Conservation (phyloP, 30 jellyfish, hydroid and myxozoan species). For the Nemopilema nomurai region DNA sequence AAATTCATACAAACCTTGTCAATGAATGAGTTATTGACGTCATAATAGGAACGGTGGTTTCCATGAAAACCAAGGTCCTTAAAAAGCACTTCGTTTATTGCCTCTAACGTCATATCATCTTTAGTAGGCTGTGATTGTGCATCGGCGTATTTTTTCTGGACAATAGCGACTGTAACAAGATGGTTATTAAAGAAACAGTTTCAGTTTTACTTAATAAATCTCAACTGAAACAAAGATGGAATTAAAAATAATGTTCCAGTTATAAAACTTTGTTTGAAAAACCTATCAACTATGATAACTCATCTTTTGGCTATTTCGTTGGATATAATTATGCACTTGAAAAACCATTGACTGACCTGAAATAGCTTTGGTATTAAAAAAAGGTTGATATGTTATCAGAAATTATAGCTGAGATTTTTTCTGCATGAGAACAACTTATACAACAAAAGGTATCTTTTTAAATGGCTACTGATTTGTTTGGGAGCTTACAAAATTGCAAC, state of each 20-base stretch:
- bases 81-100: constrained; percentile 47
- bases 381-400: too few relatives aligned
- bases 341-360: too few relatives aligned
- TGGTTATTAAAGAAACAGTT: not conserved
- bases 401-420: too few relatives aligned
- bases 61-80: constrained; percentile 57
- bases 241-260: not conserved
- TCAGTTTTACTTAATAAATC: not conserved
- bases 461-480: too few relatives aligned
- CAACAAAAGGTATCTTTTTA: too few relatives aligned
- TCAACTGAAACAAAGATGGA: not conserved
- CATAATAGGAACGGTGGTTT: constrained; percentile 48
- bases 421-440: too few relatives aligned
- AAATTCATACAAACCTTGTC: constrained; percentile 47
- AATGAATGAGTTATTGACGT: constrained; percentile 70
- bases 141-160: not conserved
- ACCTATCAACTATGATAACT: too few relatives aligned
- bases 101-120: constrained; percentile 13
- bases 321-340: too few relatives aligned
- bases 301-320: not conserved
- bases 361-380: too few relatives aligned
- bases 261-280: not conserved
- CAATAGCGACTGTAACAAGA: not conserved
- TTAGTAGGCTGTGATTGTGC: not conserved
- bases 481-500: too few relatives aligned